These are phyloP conservation scores for Empis stercorea DNA, from an alignment of 2,888 invertebrate species.

Conservation along the genomic window DNA sequence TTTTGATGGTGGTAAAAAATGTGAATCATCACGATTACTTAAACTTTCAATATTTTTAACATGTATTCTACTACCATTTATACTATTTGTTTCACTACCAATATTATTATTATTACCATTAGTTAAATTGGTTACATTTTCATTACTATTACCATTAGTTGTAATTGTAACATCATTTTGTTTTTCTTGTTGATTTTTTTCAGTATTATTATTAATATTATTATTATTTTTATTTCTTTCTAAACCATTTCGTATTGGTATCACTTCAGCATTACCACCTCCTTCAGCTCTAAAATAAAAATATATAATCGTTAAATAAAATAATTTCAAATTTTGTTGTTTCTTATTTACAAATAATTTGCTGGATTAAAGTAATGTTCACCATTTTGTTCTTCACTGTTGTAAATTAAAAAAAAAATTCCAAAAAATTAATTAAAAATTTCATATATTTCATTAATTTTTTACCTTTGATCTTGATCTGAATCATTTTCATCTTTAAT, in stretches of 20 bases:
- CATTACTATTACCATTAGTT: slow-evolving; percentile 1
- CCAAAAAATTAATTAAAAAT: no score
- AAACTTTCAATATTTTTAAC: slow-evolving; percentile 9
- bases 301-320: background rate
- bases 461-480: background rate
- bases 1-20: slow-evolving; percentile 6
- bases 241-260: background rate
- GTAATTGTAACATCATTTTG: slow-evolving; percentile 6
- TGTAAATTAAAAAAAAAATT: no score
- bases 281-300: slow-evolving; percentile 8
- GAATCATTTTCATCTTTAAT: background rate
- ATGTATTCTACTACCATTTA: slow-evolving; percentile 1
- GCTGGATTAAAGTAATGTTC: slow-evolving; percentile 5
- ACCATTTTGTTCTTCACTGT: slow-evolving; percentile 6
- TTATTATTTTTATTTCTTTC: no score
- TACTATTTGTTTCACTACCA: background rate
- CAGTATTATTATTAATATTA: no score
- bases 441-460: no score
- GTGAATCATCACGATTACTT: slow-evolving; percentile 5
- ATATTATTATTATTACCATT: slow-evolving; percentile 1
- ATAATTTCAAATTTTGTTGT: background rate
- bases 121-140: background rate
- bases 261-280: background rate
- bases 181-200: slow-evolving; percentile 6
- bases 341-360: slow-evolving; percentile 7